Conservation (phyloP, 2,888 invertebrate genomes). For the Parnassius glacialis region DNA sequence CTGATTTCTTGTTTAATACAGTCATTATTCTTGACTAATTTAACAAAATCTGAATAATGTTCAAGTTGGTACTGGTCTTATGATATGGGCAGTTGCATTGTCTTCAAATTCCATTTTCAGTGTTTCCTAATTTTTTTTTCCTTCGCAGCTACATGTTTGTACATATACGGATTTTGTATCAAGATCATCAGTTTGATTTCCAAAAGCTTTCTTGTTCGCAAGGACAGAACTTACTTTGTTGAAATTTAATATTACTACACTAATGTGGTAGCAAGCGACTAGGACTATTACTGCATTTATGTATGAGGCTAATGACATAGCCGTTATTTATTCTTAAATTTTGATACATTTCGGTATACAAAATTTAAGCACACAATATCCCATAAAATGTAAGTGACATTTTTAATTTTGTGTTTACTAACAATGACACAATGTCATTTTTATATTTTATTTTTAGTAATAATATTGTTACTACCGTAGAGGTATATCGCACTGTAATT, state of each 20-base stretch:
- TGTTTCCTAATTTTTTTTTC: conserved; percentile 2
- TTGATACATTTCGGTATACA: conserved; percentile 53
- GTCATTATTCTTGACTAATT: conserved; percentile 40
- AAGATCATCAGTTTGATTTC: conserved; percentile 16
- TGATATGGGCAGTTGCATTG: background rate
- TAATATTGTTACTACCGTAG: too few species aligned
- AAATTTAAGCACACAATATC: conserved; percentile 39
- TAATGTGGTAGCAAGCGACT: conserved; percentile 51
- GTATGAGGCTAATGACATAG: conserved; percentile 45
- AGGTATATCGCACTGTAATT: too few species aligned
- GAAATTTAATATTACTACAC: conserved; percentile 37
- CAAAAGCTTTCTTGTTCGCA: conserved; percentile 1
- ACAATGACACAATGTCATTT: background rate
- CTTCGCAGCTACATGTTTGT: conserved; percentile 39
- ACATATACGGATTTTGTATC: conserved; percentile 11
- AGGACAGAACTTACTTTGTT: conserved; percentile 18
- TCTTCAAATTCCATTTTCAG: background rate
- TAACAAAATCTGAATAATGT: background rate
- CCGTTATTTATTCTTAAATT: conserved; percentile 27
- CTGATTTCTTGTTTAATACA: conserved; percentile 44
- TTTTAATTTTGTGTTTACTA: conserved; percentile 8
- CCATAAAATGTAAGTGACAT: conserved; percentile 20
- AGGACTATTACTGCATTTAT: conserved; percentile 47
- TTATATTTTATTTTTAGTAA: background rate
- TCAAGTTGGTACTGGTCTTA: conserved; percentile 16